Evolutionary conservation across 2,888 invertebrate genomes (phyloP).

Genomic region (Diarsia rubi): DNA sequence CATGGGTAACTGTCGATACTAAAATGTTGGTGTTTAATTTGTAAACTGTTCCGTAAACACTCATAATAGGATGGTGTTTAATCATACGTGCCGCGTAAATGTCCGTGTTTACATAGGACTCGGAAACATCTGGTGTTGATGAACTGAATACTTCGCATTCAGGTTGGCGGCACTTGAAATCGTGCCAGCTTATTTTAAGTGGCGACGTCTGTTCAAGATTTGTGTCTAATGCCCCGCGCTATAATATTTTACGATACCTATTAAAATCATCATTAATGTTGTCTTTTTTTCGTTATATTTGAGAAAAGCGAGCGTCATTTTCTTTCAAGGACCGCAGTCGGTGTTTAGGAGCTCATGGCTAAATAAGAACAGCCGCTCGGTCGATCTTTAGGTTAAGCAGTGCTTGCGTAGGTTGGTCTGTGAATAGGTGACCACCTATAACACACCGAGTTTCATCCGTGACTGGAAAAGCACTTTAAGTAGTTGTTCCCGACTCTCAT

Average conservation of each 20-base stretch:
- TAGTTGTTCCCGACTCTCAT: no score
- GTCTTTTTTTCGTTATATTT: slow-evolving; percentile 57
- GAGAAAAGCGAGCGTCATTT: slow-evolving; percentile 33
- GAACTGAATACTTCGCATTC: slow-evolving; percentile 89
- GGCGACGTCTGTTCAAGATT: slow-evolving; percentile 88
- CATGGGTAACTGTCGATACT: slow-evolving; percentile 47
- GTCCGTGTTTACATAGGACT: slow-evolving; percentile 84
- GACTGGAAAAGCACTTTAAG: no score
- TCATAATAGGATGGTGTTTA: slow-evolving; percentile 72
- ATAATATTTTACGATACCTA: slow-evolving; percentile 80
- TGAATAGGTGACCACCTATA: no score
- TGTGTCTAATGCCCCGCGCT: slow-evolving; percentile 82
- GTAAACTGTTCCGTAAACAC: slow-evolving; percentile 68
- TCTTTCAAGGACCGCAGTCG: slow-evolving; percentile 2
- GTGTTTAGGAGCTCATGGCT: not conserved
- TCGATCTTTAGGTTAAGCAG: no score
- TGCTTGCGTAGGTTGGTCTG: no score
- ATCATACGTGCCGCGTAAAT: slow-evolving; percentile 77
- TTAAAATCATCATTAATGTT: slow-evolving; percentile 74
- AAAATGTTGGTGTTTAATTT: slow-evolving; percentile 46
- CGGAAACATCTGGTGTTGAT: slow-evolving; percentile 89
- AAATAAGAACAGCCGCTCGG: no score
- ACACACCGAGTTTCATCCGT: no score
- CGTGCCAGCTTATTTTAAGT: slow-evolving; percentile 90
- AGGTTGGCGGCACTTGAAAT: slow-evolving; percentile 89